These are phyloP conservation scores for Ardeotis arabs DNA, from an alignment of 2,113 vertebrate genomes.

Conservation along the genomic window DNA sequence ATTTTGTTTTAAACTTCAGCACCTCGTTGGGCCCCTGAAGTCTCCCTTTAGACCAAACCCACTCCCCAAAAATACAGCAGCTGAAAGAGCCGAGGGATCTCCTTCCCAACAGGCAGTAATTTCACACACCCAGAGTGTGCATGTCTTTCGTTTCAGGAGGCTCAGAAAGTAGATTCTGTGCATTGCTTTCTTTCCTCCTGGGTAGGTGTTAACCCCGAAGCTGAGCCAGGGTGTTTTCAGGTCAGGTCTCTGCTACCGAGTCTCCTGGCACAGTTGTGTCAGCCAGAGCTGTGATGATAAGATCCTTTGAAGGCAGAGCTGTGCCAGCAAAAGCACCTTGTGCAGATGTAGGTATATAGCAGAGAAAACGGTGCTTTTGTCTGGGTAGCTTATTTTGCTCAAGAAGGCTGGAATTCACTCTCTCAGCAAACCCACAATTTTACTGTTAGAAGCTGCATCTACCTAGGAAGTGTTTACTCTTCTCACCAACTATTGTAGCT, in stretches of 20 bases:
- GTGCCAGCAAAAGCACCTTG: neutral
- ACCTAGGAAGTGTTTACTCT: neutral
- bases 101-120: neutral
- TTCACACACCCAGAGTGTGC: neutral
- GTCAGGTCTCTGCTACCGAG: neutral
- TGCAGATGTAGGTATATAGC: neutral
- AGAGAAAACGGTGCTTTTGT: neutral
- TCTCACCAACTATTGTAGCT: neutral
- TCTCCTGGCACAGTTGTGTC: neutral
- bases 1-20: neutral
- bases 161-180: neutral
- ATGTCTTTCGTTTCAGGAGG: neutral
- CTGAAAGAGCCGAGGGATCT: neutral
- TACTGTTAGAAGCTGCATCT: neutral
- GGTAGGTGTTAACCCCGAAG: fast-evolving
- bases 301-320: neutral
- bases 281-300: neutral
- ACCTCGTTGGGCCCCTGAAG: neutral
- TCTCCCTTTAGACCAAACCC: neutral
- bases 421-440: neutral
- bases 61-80: neutral
- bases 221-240: neutral
- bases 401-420: neutral
- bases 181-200: neutral
- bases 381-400: neutral